Evolutionary conservation across 2,113 vertebrate species (phyloP).

Genomic region (Arothron firmamentum): DNA sequence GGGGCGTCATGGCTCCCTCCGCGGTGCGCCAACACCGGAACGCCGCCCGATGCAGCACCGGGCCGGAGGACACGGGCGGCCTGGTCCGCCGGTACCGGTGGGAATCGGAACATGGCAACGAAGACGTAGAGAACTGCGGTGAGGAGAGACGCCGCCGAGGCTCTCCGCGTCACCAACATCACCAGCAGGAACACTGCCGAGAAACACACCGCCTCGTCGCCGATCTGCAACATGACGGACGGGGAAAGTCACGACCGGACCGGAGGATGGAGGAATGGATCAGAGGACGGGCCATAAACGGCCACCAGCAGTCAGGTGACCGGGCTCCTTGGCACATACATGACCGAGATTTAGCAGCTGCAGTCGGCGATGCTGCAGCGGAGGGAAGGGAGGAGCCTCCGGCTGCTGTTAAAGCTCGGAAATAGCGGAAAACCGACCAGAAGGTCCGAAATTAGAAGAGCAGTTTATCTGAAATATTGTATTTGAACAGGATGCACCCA

Average conservation of each 20-base stretch:
- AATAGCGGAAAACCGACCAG: no score
- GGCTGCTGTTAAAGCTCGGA: no score
- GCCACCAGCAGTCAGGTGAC: no score
- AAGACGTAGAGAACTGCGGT: conserved; percentile 78
- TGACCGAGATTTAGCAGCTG: no score
- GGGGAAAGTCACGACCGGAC: neutral
- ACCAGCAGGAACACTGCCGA: conserved; percentile 70
- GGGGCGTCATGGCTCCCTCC: conserved; percentile 88
- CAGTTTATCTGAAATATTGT: no score
- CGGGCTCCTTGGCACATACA: no score
- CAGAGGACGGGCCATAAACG: neutral
- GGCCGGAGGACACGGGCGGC: conserved; percentile 80
- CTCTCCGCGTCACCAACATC: conserved; percentile 76
- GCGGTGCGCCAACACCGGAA: conserved; percentile 83
- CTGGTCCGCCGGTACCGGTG: conserved; percentile 72
- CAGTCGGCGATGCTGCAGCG: no score
- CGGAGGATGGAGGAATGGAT: neutral
- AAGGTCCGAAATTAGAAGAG: no score
- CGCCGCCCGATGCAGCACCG: conserved; percentile 30
- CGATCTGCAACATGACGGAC: conserved; percentile 72
- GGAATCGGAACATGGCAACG: conserved; percentile 79
- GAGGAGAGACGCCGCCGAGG: conserved; percentile 71
- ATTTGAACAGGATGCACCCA: no score
- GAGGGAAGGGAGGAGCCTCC: no score
- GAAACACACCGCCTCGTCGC: conserved; percentile 72